Percentiles rank a stretch among this genome's conserved stretches.
phyloP scores from a whole-genome alignment of 30 jellyfish, hydroid and myxozoan species.

The Mastigias papua region DNA sequence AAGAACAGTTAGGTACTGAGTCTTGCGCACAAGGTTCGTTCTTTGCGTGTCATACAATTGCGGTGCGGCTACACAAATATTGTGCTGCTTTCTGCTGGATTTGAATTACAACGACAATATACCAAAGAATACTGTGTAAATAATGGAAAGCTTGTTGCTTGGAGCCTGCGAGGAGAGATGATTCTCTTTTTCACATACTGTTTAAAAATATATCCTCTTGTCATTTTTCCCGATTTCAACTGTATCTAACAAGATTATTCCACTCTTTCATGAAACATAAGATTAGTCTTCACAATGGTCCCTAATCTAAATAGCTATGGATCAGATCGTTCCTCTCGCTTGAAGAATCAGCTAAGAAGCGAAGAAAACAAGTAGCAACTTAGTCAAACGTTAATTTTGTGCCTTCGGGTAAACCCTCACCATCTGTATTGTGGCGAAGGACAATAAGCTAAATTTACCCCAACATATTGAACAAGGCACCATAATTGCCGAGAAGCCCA shows the following conservation, averaged over 20 bases:
- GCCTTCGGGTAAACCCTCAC: no score
- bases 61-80: not conserved
- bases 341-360: no score
- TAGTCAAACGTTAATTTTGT: no score
- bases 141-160: not conserved
- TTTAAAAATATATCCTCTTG: not conserved
- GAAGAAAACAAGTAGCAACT: no score
- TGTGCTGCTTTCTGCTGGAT: not conserved
- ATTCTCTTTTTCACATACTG: not conserved
- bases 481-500: no score
- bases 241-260: constrained; percentile 17
- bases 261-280: not conserved
- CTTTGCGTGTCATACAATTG: not conserved
- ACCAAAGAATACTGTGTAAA: not conserved
- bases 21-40: not conserved
- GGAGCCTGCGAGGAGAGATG: not conserved
- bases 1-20: not conserved
- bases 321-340: no score
- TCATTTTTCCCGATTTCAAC: constrained; percentile 15
- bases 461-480: no score
- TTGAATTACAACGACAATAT: not conserved
- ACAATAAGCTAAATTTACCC: no score
- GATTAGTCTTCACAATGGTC: not conserved
- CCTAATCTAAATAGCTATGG: no score
- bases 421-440: no score